Evolutionary conservation across 2,888 invertebrate species (phyloP).

Genomic region (Ophonus ardosiacus): DNA sequence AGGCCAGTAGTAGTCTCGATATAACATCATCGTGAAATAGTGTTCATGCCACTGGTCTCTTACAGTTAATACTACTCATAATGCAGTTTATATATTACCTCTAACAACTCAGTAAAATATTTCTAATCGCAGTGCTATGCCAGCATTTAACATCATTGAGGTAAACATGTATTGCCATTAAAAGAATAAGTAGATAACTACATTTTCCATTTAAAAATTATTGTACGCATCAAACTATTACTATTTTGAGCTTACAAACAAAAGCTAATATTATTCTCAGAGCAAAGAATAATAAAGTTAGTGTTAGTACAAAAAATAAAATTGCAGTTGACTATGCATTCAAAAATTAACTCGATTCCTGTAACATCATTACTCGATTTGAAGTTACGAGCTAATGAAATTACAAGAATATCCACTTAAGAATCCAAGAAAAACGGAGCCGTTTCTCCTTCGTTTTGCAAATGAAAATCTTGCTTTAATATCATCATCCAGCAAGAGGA

Average conservation of each 20-base stretch:
- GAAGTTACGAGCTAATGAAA: constrained; percentile 27
- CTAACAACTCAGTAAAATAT: too few species aligned
- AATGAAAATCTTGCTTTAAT: constrained; percentile 44
- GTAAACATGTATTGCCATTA: too few species aligned
- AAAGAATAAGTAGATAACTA: too few species aligned
- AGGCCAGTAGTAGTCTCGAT: too few species aligned
- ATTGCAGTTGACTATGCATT: constrained; percentile 14
- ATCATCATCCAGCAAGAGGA: not conserved
- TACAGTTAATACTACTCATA: too few species aligned
- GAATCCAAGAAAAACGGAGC: constrained; percentile 33
- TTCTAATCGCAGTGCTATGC: too few species aligned
- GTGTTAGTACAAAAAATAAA: not conserved
- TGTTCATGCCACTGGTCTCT: too few species aligned
- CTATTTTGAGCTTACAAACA: not conserved
- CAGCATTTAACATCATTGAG: too few species aligned
- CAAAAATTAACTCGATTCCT: constrained; percentile 13
- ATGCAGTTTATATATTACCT: too few species aligned
- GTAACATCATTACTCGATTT: constrained; percentile 26
- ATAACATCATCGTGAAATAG: too few species aligned
- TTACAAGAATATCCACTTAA: constrained; percentile 40
- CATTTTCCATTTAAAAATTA: too few species aligned
- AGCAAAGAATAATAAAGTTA: constrained; percentile 9
- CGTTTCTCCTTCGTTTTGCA: constrained; percentile 39
- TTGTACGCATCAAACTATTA: not conserved
- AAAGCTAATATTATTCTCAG: not conserved